Base-by-base conservation (phyloP, 2,797 vertebrate species). In the Neomorphus geoffroyi region DNA sequence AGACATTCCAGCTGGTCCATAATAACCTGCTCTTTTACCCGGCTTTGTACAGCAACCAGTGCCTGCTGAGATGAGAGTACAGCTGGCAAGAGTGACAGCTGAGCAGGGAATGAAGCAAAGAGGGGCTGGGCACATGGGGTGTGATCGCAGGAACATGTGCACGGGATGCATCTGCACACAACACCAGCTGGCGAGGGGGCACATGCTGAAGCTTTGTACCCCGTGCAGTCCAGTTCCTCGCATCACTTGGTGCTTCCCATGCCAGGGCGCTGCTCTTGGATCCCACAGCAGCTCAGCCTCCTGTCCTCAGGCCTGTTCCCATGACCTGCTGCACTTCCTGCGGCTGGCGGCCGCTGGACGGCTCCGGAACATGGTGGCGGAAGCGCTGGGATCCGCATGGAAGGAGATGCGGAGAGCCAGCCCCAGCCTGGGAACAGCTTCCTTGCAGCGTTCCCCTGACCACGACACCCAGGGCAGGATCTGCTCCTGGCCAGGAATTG, bases 321-420 rank as follows among this genome's bases (percentile, higher is more conserved):
- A 97, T 4, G 96, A 90, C 91, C 96, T 1, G 39, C 84, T 84
- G 96, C 88, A 28, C 94, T 96, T 96, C 96, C 97, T 87, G 90
- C 1, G 13, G 8, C 86, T 13, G 43, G 33, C 16, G 15, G 60
- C 77, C 26, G 1, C 57, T 23, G 72, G 17, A n/a, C 1, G 72
- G 72, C 87, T 62, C 54, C 0, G 18, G 86, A 80, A 73, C 11
- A 2, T 4, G 72, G 74, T 11, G 92, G 70, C 7, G 73, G 89
- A 92, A 94, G 71, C 3, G 2, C 67, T 22, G 71, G 0, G 0
- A 30, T 33, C 2, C 0, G 13, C 27, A 11, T 45, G 86, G 84
- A 92, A 82, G 62, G 45, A 64, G 61, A 86, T 39, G 37, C 86
- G 1, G 2, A 43, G 35, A 11, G 46, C 51, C 4, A 16, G 65